phyloP scores from a whole-genome alignment of 2,888 invertebrate genomes.

The Notocelia uddmanniana region DNA sequence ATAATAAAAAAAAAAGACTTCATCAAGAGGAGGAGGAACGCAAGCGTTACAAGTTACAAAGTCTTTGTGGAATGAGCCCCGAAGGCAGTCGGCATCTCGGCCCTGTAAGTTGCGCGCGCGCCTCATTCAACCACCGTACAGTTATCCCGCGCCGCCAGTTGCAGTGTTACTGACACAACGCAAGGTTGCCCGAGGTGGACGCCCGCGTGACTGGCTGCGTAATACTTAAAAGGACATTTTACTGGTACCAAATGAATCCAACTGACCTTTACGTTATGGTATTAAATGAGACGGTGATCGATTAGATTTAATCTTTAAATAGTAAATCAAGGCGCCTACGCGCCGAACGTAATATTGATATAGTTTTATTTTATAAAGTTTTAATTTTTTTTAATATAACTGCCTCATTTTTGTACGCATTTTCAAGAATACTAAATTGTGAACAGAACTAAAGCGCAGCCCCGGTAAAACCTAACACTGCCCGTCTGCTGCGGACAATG shows the following conservation, averaged over 20 bases:
- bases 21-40: no score
- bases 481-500: conserved; percentile 8
- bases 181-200: conserved; percentile 80
- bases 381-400: no score
- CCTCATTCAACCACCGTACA: conserved; percentile 76
- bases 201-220: conserved; percentile 68
- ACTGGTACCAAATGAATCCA: conserved; percentile 63
- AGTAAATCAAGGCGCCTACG: conserved; percentile 19
- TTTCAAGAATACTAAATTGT: neutral
- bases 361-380: no score
- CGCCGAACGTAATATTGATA: neutral
- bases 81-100: no score
- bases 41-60: no score
- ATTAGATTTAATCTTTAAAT: conserved; percentile 27
- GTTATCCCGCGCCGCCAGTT: conserved; percentile 69
- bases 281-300: conserved; percentile 30
- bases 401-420: no score
- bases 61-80: no score
- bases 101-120: conserved; percentile 58
- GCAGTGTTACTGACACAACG: conserved; percentile 78
- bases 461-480: conserved; percentile 1
- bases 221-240: conserved; percentile 70
- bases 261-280: conserved; percentile 42
- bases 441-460: conserved; percentile 6
- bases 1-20: no score